A percentile compares a stretch with the other conserved stretches of the same genome.
Evolutionary conservation across 1,140 invertebrate genomes (phyloP).

Genomic region (Glossosoma conforme): DNA sequence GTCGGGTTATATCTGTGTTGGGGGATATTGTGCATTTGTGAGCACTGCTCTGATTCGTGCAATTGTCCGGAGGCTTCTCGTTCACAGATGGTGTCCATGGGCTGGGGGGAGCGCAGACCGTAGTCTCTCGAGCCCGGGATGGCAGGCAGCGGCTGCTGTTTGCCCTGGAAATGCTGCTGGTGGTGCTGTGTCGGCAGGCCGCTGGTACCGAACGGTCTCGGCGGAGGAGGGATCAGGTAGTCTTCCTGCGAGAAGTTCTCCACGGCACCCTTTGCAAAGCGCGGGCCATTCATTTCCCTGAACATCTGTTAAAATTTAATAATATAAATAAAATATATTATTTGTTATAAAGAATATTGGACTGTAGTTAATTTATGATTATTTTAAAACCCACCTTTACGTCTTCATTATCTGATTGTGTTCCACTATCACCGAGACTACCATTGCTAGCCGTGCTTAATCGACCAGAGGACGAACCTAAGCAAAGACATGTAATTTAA

Average conservation of each 20-base stretch:
- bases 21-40: background rate
- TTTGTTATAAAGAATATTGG: background rate
- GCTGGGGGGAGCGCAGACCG: conserved; percentile 12
- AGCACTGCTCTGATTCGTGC: background rate
- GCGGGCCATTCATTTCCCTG: conserved; percentile 16
- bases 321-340: background rate
- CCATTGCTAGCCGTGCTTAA: conserved; percentile 72
- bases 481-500: too few relatives aligned
- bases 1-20: conserved; percentile 6
- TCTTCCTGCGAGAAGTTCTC: conserved; percentile 48
- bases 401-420: conserved; percentile 77
- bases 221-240: conserved; percentile 55
- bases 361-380: conserved; percentile 1
- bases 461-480: conserved; percentile 75
- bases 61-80: conserved; percentile 7
- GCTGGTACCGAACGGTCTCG: conserved; percentile 42
- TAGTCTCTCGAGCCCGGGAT: conserved; percentile 21
- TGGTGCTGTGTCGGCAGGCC: background rate
- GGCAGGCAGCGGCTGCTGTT: conserved; percentile 9
- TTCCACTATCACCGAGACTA: conserved; percentile 76
- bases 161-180: background rate
- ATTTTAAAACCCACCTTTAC: conserved; percentile 51
- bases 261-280: background rate
- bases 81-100: conserved; percentile 30
- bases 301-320: conserved; percentile 23